A percentile compares a stretch with the other conserved stretches of the same genome.
These are phyloP conservation scores for Melipona beecheii DNA, from an alignment of 2,888 invertebrate genomes.

Conservation along the genomic window DNA sequence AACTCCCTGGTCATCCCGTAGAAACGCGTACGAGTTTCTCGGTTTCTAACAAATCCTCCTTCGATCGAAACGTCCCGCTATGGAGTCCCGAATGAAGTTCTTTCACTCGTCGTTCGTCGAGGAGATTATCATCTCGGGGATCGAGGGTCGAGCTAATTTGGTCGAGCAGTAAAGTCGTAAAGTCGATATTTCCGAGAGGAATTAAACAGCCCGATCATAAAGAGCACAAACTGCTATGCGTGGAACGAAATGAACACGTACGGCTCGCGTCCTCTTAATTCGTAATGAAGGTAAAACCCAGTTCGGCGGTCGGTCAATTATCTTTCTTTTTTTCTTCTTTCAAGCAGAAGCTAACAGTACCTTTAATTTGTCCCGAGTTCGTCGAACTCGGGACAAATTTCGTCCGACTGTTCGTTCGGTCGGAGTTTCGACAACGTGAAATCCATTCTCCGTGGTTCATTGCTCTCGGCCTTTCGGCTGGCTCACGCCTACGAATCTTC, in stretches of 20 bases:
- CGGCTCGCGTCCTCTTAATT: too few relatives aligned
- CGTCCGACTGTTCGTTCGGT: not conserved
- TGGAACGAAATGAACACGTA: not conserved
- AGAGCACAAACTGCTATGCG: too few relatives aligned
- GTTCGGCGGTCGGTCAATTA: not conserved
- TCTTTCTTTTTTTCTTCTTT: not conserved
- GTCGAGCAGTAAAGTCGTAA: too few relatives aligned
- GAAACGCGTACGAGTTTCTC: not conserved
- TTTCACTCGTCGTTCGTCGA: not conserved
- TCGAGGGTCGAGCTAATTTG: not conserved
- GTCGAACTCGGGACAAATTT: not conserved
- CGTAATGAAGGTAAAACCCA: not conserved
- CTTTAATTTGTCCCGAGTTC: slow-evolving; percentile 5
- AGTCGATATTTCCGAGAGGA: not conserved
- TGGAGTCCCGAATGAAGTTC: not conserved
- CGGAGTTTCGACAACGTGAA: slow-evolving; percentile 16
- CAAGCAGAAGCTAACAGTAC: not conserved
- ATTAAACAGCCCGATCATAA: not conserved
- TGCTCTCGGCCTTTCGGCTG: slow-evolving; percentile 45
- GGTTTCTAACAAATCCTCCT: not conserved
- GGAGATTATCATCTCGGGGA: not conserved
- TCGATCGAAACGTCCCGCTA: too few relatives aligned
- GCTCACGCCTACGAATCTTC: slow-evolving; percentile 31
- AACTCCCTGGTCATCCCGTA: not conserved
- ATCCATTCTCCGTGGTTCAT: slow-evolving; percentile 50